Base-by-base conservation (phyloP, 2,113 vertebrate genomes). In the Caloenas nicobarica region DNA sequence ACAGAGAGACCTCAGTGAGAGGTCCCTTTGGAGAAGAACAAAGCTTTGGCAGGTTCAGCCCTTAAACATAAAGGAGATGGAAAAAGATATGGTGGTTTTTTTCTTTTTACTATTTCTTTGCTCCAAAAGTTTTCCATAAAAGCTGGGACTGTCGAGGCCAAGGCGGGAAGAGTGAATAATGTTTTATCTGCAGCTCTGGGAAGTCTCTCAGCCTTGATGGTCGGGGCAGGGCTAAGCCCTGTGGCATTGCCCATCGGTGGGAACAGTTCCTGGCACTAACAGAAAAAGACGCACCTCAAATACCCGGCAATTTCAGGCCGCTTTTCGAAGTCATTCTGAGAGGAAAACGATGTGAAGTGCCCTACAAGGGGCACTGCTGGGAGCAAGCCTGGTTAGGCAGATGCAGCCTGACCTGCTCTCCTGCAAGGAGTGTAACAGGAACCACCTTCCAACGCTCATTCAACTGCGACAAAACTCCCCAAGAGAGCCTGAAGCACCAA, bases 31-130 rank as follows among this genome's bases (percentile, higher is more conserved):
- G 84, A 92, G 88, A 84, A 80, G 83, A 96, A 82, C 69, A 94
- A 95, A 95, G 95, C 74, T 58, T 70, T 70, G 44, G 48, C 50
- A 92, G 85, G 68, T 89, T 92, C 91, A 95, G 62, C 36, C 70
- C 58, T 58, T 62, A 57, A 79, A 66, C 21, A 65, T 56, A 76
- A 87, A 89, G 57, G 15, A 81, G 50, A 76, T 48, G 11, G 48
- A 53, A 71, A 66, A 91, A 50, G 7, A 29, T 24, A 0, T 44
- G 36, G 1, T 28, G 11, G 11, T 28, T n/a, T 29, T 18, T 19
- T 42, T 33, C n/a, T 33, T 46, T 29, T 13, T 11, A 28, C 22
- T 40, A 7, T 65, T 80, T 88, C 57, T 94, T 94, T 93, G 44
- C 81, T 94, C 57, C 40, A 38, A 10, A 65, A 54, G 10, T 57